Percentiles rank a stretch among this genome's conserved stretches.
Evolutionary conservation across 2,797 vertebrate genomes (phyloP).

Genomic region (Erpetoichthys calabaricus): DNA sequence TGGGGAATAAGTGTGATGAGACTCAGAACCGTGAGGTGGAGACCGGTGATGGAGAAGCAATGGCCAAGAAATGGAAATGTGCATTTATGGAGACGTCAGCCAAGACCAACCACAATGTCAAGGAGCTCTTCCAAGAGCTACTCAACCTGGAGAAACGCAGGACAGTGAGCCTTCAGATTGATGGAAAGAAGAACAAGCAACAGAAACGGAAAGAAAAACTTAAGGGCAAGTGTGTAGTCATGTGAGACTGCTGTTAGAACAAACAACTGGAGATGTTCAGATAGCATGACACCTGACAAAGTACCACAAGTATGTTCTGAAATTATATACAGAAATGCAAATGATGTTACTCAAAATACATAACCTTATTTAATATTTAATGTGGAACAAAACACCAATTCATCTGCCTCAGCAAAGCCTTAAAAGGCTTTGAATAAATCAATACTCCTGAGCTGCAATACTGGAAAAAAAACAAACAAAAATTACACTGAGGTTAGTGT

Average conservation of each 20-base stretch:
- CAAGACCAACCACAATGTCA: constrained; percentile 62
- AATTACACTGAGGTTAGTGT: no score
- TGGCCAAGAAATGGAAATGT: constrained; percentile 61
- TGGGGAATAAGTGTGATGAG: constrained; percentile 66
- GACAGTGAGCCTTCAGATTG: constrained; percentile 64
- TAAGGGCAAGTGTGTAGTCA: constrained; percentile 62
- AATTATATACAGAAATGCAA: background rate
- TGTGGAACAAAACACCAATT: background rate
- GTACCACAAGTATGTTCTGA: background rate
- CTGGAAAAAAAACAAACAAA: constrained; percentile 5
- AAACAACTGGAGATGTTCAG: background rate
- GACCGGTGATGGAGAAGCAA: constrained; percentile 50
- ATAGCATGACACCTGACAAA: background rate
- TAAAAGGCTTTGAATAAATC: constrained; percentile 5
- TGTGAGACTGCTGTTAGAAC: constrained; percentile 36
- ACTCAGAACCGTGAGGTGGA: constrained; percentile 54
- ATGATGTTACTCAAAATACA: background rate
- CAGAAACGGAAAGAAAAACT: constrained; percentile 65
- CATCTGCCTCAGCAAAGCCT: constrained; percentile 1
- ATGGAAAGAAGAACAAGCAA: constrained; percentile 67
- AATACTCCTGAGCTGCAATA: constrained; percentile 7
- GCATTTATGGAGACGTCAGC: constrained; percentile 71
- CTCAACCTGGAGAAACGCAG: constrained; percentile 65
- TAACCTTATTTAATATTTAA: background rate
- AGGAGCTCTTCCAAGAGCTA: constrained; percentile 64